Percentiles rank a stretch among this genome's conserved stretches.
These are phyloP conservation scores for Bothrops jararaca DNA, from an alignment of 2,113 vertebrate species.

Conservation along the genomic window DNA sequence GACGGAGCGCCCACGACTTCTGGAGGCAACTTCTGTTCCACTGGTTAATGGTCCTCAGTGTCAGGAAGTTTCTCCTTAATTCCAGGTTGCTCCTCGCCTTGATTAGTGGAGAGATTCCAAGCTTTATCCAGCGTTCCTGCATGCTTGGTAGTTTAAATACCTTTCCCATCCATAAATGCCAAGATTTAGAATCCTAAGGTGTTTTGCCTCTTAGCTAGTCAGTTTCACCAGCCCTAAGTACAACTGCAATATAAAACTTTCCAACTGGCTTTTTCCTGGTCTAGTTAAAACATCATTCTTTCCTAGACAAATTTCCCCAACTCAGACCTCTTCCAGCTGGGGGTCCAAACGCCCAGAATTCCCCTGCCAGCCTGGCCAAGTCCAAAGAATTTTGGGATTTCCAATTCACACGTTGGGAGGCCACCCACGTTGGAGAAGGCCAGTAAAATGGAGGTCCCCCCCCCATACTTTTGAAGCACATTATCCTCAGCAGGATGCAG, in stretches of 20 bases:
- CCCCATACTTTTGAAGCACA: background rate
- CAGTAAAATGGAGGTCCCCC: background rate
- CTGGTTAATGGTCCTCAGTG: background rate
- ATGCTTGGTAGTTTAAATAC: background rate
- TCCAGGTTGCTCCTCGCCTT: background rate
- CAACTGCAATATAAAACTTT: background rate
- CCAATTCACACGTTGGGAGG: background rate
- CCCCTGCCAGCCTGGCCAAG: background rate
- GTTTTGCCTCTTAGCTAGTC: background rate
- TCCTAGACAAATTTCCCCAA: background rate
- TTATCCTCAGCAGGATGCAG: background rate
- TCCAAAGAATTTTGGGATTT: background rate
- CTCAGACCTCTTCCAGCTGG: background rate
- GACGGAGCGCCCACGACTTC: background rate
- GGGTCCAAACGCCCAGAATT: background rate
- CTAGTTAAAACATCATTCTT: background rate
- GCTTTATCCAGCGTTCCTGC: background rate
- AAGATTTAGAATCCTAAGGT: no score
- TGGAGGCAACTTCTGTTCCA: background rate
- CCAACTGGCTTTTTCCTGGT: background rate
- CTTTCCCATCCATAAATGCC: no score
- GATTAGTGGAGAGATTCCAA: background rate
- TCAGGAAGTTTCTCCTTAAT: background rate
- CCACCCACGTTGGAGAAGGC: background rate
- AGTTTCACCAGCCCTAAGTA: background rate